A percentile compares a stretch with the other conserved stretches of the same genome.
These are phyloP conservation scores for Scaptomyza parva DNA, from an alignment of 2,888 invertebrate species.

Conservation along the genomic window DNA sequence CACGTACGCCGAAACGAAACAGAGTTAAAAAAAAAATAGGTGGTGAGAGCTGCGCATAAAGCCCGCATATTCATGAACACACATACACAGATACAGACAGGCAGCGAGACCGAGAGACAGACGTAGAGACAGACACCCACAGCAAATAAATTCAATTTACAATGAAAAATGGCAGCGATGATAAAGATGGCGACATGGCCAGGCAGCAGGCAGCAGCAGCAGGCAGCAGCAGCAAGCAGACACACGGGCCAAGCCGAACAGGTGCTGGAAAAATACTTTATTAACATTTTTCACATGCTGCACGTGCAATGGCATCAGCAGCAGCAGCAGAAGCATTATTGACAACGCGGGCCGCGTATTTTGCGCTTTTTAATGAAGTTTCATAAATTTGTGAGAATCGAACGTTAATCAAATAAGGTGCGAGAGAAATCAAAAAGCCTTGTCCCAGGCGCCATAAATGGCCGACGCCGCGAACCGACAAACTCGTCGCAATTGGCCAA, in stretches of 20 bases:
- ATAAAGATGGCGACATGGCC: slow-evolving; percentile 65
- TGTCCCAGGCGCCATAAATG: slow-evolving; percentile 66
- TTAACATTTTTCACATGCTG: slow-evolving; percentile 77
- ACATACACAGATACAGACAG: slow-evolving; percentile 17
- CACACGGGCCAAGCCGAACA: slow-evolving; percentile 23
- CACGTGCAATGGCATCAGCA: slow-evolving; percentile 53
- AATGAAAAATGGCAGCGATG: slow-evolving; percentile 74
- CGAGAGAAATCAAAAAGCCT: slow-evolving; percentile 55
- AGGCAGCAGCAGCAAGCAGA: slow-evolving; percentile 10
- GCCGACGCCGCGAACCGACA: slow-evolving; percentile 60
- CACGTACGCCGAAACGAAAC: slow-evolving; percentile 46
- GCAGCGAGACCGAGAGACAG: neutral
- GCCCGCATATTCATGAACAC: neutral
- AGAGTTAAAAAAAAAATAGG: slow-evolving; percentile 5
- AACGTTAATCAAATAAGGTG: slow-evolving; percentile 77
- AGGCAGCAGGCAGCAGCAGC: slow-evolving; percentile 9
- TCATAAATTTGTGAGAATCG: slow-evolving; percentile 76
- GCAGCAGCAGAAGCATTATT: slow-evolving; percentile 4
- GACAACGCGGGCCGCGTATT: slow-evolving; percentile 56
- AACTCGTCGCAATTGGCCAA: slow-evolving; percentile 60
- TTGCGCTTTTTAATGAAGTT: slow-evolving; percentile 74
- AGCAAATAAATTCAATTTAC: slow-evolving; percentile 73
- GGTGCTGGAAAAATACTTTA: slow-evolving; percentile 66
- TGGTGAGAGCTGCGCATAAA: slow-evolving; percentile 2
- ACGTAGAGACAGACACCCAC: slow-evolving; percentile 20